Percentiles rank a stretch among this genome's conserved stretches.
These are phyloP conservation scores for Acanthococcus lagerstroemiae DNA, from an alignment of 2,888 invertebrate genomes.

Conservation along the genomic window DNA sequence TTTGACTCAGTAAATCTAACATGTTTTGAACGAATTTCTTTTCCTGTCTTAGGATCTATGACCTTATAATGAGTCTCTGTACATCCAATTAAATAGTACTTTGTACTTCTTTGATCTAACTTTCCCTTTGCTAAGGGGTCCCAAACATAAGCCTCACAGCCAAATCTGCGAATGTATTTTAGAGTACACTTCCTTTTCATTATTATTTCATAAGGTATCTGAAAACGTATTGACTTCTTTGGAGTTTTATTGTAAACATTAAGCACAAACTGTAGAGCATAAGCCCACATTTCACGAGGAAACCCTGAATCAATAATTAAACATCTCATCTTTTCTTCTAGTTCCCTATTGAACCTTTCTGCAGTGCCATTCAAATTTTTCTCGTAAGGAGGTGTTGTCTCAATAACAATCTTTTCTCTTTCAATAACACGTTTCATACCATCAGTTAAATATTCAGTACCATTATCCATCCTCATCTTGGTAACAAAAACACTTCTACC, in stretches of 20 bases:
- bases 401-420: neutral
- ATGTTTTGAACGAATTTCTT: neutral
- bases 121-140: neutral
- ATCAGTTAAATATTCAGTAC: neutral
- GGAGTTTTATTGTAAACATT: neutral
- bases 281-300: conserved; percentile 1
- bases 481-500: neutral
- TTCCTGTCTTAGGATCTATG: neutral
- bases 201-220: neutral
- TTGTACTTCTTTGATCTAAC: neutral
- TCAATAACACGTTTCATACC: neutral
- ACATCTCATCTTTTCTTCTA: neutral
- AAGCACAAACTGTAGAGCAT: neutral
- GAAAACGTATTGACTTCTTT: neutral
- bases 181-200: neutral
- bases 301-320: neutral
- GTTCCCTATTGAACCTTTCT: neutral
- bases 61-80: neutral
- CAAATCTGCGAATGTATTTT: neutral
- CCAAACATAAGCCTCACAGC: neutral
- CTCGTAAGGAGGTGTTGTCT: neutral
- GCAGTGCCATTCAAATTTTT: conserved; percentile 4
- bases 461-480: neutral
- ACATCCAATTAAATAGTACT: neutral
- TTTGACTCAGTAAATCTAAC: neutral